Conservation (phyloP, 2,797 vertebrate genomes). For the Scomberomorus guttatus region DNA sequence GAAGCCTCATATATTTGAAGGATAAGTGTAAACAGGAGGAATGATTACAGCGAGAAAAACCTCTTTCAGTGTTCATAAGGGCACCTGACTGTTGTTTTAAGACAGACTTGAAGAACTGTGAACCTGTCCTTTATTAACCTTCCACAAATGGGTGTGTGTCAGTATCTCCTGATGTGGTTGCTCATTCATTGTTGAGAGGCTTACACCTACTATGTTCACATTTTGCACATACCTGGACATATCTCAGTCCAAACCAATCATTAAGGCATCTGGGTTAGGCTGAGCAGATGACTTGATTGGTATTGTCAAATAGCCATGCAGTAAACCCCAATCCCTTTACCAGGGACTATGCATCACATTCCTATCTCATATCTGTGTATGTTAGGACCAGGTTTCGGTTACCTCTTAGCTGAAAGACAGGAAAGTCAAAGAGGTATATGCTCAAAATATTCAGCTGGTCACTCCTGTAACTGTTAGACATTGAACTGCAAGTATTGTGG, state of each 20-base stretch:
- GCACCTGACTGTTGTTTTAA: neutral
- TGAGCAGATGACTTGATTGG: neutral
- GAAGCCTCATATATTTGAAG: no score
- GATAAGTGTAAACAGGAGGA: no score
- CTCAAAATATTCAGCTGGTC: neutral
- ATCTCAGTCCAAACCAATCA: slow-evolving; percentile 19
- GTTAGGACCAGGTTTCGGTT: neutral
- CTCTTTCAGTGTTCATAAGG: neutral
- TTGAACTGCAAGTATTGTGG: neutral
- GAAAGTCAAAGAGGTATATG: slow-evolving; percentile 6
- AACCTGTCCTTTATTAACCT: slow-evolving; percentile 3
- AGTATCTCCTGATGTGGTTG: slow-evolving; percentile 4
- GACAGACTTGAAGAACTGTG: neutral
- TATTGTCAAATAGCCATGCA: slow-evolving; percentile 6
- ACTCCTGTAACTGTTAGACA: neutral
- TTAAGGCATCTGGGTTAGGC: slow-evolving; percentile 1
- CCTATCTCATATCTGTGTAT: neutral
- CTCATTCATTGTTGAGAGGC: slow-evolving; percentile 8
- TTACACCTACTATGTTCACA: slow-evolving; percentile 20
- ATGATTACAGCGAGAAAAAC: no score
- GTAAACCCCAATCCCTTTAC: neutral
- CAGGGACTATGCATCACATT: no score
- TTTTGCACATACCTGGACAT: slow-evolving; percentile 45
- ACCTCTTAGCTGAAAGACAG: slow-evolving; percentile 6
- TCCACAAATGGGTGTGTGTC: slow-evolving; percentile 43